Percentiles rank a stretch among this genome's conserved stretches.
phyloP scores from a whole-genome alignment of 2,888 invertebrate genomes.

The Lepidochitona cinerea region DNA sequence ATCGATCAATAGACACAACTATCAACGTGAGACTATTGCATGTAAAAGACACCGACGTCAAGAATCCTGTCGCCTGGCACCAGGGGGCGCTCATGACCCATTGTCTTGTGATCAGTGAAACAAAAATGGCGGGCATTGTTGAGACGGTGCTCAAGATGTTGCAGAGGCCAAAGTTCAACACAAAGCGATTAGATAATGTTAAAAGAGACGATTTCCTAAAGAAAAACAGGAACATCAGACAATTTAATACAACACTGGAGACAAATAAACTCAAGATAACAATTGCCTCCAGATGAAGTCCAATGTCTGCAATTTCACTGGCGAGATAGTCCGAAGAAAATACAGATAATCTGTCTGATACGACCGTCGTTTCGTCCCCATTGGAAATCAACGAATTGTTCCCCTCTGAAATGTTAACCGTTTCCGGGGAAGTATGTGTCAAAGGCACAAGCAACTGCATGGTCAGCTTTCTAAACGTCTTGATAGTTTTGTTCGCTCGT shows the following conservation, averaged over 20 bases:
- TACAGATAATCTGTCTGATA: neutral
- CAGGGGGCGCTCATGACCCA: slow-evolving; percentile 58
- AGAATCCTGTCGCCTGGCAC: slow-evolving; percentile 77
- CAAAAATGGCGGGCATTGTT: slow-evolving; percentile 71
- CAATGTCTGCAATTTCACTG: neutral
- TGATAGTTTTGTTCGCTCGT: no score
- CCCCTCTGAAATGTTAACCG: neutral
- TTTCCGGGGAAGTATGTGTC: neutral
- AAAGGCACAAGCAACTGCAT: neutral
- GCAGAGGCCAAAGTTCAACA: slow-evolving; percentile 75
- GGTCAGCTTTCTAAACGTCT: no score
- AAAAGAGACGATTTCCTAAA: slow-evolving; percentile 81
- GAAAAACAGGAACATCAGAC: slow-evolving; percentile 82
- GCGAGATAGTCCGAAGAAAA: no score
- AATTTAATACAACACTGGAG: slow-evolving; percentile 80
- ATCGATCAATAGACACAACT: slow-evolving; percentile 78
- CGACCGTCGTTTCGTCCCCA: neutral
- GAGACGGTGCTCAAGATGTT: slow-evolving; percentile 72
- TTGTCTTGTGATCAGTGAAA: slow-evolving; percentile 62
- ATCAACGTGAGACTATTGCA: slow-evolving; percentile 78
- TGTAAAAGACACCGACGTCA: slow-evolving; percentile 75
- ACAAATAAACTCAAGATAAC: slow-evolving; percentile 45
- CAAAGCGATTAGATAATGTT: slow-evolving; percentile 82
- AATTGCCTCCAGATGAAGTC: neutral
- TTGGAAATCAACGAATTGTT: neutral